Conservation (phyloP, 2,797 vertebrate species). For the Argya squamiceps region DNA sequence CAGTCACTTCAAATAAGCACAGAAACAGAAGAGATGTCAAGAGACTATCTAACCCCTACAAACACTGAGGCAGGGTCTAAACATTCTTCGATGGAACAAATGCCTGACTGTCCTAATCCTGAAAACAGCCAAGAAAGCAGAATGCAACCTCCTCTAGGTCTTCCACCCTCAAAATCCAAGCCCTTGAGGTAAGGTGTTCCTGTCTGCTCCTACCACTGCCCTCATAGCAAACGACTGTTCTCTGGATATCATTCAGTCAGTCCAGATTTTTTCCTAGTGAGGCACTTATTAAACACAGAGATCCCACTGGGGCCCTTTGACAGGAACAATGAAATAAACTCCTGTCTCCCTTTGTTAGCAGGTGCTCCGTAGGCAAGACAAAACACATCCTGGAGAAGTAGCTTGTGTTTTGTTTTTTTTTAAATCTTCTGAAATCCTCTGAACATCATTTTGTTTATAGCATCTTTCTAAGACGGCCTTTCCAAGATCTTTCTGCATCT, state of each 20-base stretch:
- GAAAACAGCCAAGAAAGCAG: not conserved
- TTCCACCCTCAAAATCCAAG: not conserved
- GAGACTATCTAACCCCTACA: constrained; percentile 36
- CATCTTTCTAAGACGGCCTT: not conserved
- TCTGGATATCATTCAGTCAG: not conserved
- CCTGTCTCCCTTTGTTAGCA: not conserved
- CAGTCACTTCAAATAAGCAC: not conserved
- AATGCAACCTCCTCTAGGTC: not conserved
- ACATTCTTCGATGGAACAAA: not conserved
- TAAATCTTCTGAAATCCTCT: not conserved
- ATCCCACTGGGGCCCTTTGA: not conserved
- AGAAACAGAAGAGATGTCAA: constrained; percentile 41
- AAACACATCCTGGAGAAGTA: not conserved
- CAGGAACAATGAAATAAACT: not conserved
- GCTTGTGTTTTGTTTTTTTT: not conserved
- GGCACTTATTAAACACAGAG: not conserved
- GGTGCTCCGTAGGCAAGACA: not conserved
- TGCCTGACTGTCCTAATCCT: not conserved
- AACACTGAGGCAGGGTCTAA: not conserved
- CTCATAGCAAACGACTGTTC: not conserved
- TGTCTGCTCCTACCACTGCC: not conserved
- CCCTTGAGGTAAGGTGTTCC: constrained; percentile 6
- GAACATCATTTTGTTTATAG: not conserved
- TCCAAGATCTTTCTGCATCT: not conserved
- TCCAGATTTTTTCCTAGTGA: constrained; percentile 27